Conservation (phyloP, 1,140 invertebrate species). For the Drusus annulatus region DNA sequence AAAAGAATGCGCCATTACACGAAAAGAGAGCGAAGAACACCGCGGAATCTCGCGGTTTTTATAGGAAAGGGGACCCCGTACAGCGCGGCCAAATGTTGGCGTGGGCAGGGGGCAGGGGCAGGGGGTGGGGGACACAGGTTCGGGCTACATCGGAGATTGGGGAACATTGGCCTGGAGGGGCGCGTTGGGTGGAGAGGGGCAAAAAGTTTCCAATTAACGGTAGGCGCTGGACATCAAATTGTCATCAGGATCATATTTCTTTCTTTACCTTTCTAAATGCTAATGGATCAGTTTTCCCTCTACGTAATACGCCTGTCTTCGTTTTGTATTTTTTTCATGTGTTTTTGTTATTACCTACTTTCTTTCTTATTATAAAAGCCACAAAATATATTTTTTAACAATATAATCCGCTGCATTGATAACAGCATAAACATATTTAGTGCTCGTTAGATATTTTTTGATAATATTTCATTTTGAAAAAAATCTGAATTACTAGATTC, state of each 20-base stretch:
- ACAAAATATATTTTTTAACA: too few relatives aligned
- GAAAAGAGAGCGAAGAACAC: constrained; percentile 48
- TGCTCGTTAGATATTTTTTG: too few relatives aligned
- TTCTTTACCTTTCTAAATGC: constrained; percentile 56
- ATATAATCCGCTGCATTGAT: too few relatives aligned
- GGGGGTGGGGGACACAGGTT: not conserved
- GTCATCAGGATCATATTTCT: constrained; percentile 58
- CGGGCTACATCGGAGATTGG: not conserved
- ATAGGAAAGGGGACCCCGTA: not conserved
- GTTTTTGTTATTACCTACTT: too few relatives aligned
- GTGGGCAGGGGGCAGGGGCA: not conserved
- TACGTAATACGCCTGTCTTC: not conserved
- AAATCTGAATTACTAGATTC: too few relatives aligned
- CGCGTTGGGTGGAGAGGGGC: not conserved
- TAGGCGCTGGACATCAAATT: constrained; percentile 57
- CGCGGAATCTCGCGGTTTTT: constrained; percentile 51
- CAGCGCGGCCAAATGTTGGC: not conserved
- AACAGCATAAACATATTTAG: too few relatives aligned
- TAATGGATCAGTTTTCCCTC: constrained; percentile 37
- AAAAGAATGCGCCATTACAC: constrained; percentile 51
- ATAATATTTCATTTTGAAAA: too few relatives aligned
- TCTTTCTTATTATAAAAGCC: too few relatives aligned
- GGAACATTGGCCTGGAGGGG: not conserved
- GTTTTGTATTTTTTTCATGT: too few relatives aligned
- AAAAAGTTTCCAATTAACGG: constrained; percentile 57